Evolutionary conservation across 2,888 invertebrate genomes (phyloP).

Genomic region (Amblyteles armatorius): DNA sequence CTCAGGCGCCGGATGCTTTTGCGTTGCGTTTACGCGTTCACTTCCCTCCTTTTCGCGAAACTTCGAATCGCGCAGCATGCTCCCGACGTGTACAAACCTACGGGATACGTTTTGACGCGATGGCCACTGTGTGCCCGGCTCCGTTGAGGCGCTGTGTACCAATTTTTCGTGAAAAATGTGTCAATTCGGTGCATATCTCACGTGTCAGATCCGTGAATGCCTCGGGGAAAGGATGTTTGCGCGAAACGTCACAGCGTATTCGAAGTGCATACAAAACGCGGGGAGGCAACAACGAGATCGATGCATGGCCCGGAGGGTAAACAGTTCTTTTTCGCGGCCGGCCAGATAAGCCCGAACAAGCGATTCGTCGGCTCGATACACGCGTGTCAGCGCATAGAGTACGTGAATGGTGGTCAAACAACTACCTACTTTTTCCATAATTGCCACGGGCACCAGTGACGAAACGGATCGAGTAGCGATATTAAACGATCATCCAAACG

Average conservation of each 20-base stretch:
- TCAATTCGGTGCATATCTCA: conserved; percentile 35
- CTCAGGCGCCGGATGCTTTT: not conserved
- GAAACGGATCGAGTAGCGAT: not conserved
- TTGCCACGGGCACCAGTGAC: not conserved
- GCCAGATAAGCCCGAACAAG: conserved; percentile 14
- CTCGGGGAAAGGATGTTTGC: conserved; percentile 44
- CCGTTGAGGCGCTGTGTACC: not conserved
- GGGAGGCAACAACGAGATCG: conserved; percentile 9
- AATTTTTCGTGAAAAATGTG: conserved; percentile 45
- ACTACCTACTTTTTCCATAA: not conserved
- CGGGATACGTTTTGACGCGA: conserved; percentile 27
- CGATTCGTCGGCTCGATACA: conserved; percentile 3
- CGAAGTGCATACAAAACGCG: conserved; percentile 5
- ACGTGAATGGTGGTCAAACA: not conserved
- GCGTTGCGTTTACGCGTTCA: not conserved
- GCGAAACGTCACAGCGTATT: conserved; percentile 5
- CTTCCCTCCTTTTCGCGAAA: not conserved
- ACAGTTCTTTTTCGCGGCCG: conserved; percentile 24
- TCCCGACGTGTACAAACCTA: conserved; percentile 3
- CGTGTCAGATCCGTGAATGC: conserved; percentile 23
- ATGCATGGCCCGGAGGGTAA: conserved; percentile 12
- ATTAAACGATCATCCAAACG: not conserved
- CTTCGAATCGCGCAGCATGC: conserved; percentile 11
- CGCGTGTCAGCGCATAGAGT: conserved; percentile 10
- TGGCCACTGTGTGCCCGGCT: conserved; percentile 12